Percentiles rank a stretch among this genome's conserved stretches.
Conservation (phyloP, 2,888 invertebrate species). For the Phorcus lineatus region DNA sequence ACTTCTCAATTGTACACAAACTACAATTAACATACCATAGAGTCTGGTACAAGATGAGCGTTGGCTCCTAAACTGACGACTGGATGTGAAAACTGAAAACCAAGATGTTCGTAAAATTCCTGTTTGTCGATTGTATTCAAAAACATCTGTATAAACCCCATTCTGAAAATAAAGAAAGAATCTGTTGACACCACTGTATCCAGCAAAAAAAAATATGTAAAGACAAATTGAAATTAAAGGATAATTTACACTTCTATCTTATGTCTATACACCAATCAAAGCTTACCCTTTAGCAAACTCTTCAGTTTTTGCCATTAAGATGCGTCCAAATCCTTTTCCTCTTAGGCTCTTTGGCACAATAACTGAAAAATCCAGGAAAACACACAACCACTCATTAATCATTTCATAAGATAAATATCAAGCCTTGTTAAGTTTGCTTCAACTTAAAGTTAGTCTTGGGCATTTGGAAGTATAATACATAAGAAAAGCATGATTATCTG, state of each 20-base stretch:
- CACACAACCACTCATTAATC: no score
- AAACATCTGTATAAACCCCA: conserved; percentile 66
- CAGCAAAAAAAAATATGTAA: no score
- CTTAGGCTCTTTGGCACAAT: conserved; percentile 60
- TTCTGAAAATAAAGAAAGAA: conserved; percentile 43
- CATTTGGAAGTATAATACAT: no score
- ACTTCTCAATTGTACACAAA: no score
- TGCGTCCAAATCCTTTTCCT: conserved; percentile 73
- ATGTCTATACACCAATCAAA: background rate
- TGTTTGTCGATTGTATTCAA: conserved; percentile 76
- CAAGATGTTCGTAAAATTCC: conserved; percentile 73
- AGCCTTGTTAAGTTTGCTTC: no score
- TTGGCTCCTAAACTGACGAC: conserved; percentile 58
- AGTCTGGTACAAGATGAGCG: conserved; percentile 51
- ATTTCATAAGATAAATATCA: no score
- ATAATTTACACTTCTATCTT: no score
- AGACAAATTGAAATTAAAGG: no score
- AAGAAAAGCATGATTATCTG: no score
- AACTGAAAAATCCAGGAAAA: conserved; percentile 53
- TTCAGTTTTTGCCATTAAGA: conserved; percentile 74
- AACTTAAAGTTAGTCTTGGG: no score
- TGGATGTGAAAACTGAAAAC: conserved; percentile 71
- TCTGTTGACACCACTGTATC: no score
- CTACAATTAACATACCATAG: conserved; percentile 50
- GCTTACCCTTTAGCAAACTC: conserved; percentile 58